Conservation (phyloP, 1,140 invertebrate species). For the Drosophila watanabei region DNA sequence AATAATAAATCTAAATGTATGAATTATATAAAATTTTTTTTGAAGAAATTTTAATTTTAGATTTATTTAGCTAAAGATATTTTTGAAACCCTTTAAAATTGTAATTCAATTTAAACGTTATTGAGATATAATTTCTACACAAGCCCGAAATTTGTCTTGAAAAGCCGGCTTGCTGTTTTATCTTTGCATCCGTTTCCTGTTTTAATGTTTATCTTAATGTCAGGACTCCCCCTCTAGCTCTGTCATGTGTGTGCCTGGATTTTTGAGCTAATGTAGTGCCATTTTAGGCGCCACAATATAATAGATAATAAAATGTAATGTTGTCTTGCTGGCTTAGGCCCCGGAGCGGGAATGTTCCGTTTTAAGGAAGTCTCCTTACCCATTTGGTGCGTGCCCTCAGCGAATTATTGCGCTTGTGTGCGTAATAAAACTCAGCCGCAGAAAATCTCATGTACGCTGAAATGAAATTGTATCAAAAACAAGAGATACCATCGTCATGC, state of each 20-base stretch:
- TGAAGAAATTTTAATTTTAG: neutral
- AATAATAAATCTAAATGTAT: neutral
- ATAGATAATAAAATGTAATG: slow-evolving; percentile 84
- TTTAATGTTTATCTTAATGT: slow-evolving; percentile 83
- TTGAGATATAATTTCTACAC: neutral
- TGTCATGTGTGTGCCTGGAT: slow-evolving; percentile 42
- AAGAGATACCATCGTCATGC: slow-evolving; percentile 49
- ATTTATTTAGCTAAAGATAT: neutral
- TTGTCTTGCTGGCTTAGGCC: slow-evolving; percentile 65
- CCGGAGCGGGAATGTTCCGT: slow-evolving; percentile 31
- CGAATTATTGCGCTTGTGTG: slow-evolving; percentile 74
- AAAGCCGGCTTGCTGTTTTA: slow-evolving; percentile 60
- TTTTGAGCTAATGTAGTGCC: slow-evolving; percentile 80
- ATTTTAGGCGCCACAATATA: slow-evolving; percentile 77
- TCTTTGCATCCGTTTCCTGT: slow-evolving; percentile 73
- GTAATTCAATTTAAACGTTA: neutral
- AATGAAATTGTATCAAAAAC: slow-evolving; percentile 63
- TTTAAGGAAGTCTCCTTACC: slow-evolving; percentile 26
- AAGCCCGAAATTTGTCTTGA: slow-evolving; percentile 3
- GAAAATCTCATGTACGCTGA: slow-evolving; percentile 59
- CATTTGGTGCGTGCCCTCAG: slow-evolving; percentile 60
- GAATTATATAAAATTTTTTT: neutral
- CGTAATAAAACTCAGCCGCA: slow-evolving; percentile 76
- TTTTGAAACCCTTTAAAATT: neutral
- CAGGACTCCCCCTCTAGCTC: slow-evolving; percentile 15